A percentile compares a stretch with the other conserved stretches of the same genome.
Conservation (phyloP, 2,113 vertebrate genomes). For the Pomatostomus ruficeps region DNA sequence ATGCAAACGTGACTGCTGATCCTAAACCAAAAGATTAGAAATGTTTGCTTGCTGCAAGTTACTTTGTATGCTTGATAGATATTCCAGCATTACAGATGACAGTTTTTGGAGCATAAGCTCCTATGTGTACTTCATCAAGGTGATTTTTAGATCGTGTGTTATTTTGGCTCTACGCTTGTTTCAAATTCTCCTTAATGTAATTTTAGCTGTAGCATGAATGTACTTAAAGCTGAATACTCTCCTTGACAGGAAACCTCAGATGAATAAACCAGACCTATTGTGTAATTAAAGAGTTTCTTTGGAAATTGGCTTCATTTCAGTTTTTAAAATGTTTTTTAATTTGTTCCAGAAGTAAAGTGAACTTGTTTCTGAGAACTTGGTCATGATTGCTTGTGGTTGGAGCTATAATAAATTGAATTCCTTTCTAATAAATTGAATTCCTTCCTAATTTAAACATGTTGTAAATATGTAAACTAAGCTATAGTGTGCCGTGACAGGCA, state of each 20-base stretch:
- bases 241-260: neutral
- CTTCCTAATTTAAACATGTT: neutral
- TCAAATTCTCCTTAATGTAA: neutral
- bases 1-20: neutral
- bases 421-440: neutral
- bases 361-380: neutral
- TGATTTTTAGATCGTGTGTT: neutral
- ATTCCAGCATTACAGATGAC: neutral
- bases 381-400: neutral
- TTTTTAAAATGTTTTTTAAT: neutral
- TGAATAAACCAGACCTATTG: neutral
- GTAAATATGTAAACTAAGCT: neutral
- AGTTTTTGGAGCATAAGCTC: neutral
- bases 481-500: neutral
- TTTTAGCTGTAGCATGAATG: neutral
- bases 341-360: slow-evolving; percentile 19
- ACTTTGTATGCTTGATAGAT: neutral
- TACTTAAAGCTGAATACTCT: neutral
- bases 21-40: neutral
- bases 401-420: neutral
- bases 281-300: slow-evolving; percentile 15
- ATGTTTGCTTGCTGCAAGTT: neutral
- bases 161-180: neutral
- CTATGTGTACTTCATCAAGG: neutral
- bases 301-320: neutral